A percentile compares a stretch with the other conserved stretches of the same genome.
Conservation (phyloP, 2,797 vertebrate genomes). For the Pagetopsis macropterus region DNA sequence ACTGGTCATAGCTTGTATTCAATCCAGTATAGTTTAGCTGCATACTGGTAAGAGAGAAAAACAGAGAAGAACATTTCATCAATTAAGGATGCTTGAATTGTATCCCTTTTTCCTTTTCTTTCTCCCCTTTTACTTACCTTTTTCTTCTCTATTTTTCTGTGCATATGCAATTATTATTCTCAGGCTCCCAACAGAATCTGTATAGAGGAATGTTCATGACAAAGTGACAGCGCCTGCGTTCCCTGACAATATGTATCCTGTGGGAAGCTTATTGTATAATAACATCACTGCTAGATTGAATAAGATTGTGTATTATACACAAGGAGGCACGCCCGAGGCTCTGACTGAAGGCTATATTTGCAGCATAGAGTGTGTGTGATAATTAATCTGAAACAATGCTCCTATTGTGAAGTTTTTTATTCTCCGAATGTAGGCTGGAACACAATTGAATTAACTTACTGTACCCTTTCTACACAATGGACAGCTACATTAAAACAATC, state of each 20-base stretch:
- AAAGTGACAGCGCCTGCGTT: conserved; percentile 26
- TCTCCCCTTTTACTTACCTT: not conserved
- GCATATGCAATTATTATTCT: not conserved
- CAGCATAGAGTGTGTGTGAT: conserved; percentile 27
- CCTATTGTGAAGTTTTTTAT: conserved; percentile 6
- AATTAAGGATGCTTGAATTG: conserved; percentile 1
- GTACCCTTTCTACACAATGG: conserved; percentile 15
- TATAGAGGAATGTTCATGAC: conserved; percentile 24
- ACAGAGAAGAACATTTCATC: not conserved
- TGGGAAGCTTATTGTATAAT: conserved; percentile 14
- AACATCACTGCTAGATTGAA: conserved; percentile 12
- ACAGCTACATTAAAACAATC: conserved; percentile 14
- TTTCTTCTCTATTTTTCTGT: not conserved
- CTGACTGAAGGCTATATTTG: conserved; percentile 27
- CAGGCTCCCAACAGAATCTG: not conserved
- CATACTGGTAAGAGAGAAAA: not conserved
- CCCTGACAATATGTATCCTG: conserved; percentile 7
- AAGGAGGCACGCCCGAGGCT: conserved; percentile 7
- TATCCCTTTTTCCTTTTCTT: not conserved
- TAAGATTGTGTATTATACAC: conserved; percentile 27
- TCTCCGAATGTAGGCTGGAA: not conserved
- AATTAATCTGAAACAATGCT: conserved; percentile 35
- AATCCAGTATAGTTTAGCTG: not conserved
- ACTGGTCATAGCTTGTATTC: no score
- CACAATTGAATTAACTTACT: not conserved